These are phyloP conservation scores for Nymphalis polychloros DNA, from an alignment of 2,888 invertebrate genomes.

Conservation along the genomic window DNA sequence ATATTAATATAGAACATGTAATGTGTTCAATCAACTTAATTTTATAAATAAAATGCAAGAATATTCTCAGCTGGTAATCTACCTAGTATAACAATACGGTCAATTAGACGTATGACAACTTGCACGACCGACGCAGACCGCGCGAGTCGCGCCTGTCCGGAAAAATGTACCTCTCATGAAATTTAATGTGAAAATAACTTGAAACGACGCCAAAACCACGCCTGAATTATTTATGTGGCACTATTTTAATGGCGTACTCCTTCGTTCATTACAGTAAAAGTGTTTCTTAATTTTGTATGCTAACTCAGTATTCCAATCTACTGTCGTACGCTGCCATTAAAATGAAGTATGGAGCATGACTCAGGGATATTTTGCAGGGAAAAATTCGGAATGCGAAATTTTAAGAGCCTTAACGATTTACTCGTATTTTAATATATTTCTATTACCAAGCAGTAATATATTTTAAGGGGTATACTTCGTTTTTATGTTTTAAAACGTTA, in stretches of 20 bases:
- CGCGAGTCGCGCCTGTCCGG: constrained; percentile 47
- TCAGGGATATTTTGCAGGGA: constrained; percentile 34
- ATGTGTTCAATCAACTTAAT: background rate
- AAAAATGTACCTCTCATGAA: constrained; percentile 80
- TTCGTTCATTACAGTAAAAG: constrained; percentile 74
- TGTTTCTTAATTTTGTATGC: constrained; percentile 73
- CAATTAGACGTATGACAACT: constrained; percentile 53
- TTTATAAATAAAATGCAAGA: background rate
- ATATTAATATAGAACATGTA: no score
- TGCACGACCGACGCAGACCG: constrained; percentile 31
- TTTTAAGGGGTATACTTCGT: background rate
- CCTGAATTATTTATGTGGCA: constrained; percentile 79
- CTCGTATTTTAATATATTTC: constrained; percentile 20
- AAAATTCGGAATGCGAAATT: constrained; percentile 30
- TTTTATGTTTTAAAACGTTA: background rate
- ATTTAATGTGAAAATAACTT: constrained; percentile 81
- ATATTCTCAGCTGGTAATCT: constrained; percentile 7
- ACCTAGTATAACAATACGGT: constrained; percentile 47
- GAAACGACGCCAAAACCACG: constrained; percentile 78
- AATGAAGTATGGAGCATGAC: constrained; percentile 45
- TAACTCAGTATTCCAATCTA: constrained; percentile 56
- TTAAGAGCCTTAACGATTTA: constrained; percentile 24
- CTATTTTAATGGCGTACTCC: constrained; percentile 77
- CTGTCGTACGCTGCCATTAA: constrained; percentile 51
- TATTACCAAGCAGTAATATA: background rate